These are phyloP conservation scores for Morone chrysops DNA, from an alignment of 2,113 vertebrate species.

Conservation along the genomic window DNA sequence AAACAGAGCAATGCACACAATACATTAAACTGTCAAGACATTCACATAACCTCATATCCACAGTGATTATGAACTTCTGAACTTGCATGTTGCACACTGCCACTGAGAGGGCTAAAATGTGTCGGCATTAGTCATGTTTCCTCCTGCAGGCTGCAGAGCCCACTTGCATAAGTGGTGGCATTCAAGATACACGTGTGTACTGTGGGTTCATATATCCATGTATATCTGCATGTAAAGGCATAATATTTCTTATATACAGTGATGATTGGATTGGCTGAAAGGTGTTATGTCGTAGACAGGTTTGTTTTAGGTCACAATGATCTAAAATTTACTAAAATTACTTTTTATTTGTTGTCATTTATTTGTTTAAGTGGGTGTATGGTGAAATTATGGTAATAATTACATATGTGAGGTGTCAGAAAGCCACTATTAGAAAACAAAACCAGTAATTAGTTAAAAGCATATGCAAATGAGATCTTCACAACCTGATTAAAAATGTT, in stretches of 20 bases:
- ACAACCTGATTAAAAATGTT: background rate
- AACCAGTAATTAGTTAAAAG: constrained; percentile 25
- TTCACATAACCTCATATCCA: background rate
- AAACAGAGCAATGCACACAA: background rate
- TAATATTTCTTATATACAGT: background rate
- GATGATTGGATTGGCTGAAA: background rate
- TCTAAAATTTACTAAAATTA: background rate
- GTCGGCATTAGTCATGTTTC: constrained; percentile 15
- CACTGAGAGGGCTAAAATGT: constrained; percentile 4
- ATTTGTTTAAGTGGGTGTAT: background rate
- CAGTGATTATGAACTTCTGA: constrained; percentile 12
- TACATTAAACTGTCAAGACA: background rate
- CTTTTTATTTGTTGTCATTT: background rate
- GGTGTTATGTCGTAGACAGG: too few species aligned
- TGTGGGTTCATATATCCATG: background rate
- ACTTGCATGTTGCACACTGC: background rate
- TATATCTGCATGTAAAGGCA: background rate
- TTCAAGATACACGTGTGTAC: background rate
- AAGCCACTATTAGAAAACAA: background rate
- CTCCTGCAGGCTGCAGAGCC: background rate
- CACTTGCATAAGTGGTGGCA: constrained; percentile 4
- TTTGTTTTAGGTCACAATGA: background rate
- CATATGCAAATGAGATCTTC: constrained; percentile 3
- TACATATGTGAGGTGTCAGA: background rate
- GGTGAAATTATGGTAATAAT: background rate